Conservation (phyloP, 2,888 invertebrate species). For the Germaria angustata region DNA sequence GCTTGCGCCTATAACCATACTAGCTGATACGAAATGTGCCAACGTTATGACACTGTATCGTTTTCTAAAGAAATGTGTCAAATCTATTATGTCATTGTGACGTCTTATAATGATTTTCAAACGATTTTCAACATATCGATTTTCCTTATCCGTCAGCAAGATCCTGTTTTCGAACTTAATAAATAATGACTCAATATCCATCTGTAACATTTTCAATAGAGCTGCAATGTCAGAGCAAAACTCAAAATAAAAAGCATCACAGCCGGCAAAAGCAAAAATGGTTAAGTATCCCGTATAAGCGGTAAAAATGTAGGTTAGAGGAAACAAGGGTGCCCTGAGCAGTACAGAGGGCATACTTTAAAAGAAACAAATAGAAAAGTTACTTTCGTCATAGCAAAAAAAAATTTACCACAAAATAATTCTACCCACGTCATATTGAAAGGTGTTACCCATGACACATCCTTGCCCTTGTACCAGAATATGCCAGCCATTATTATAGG, state of each 20-base stretch:
- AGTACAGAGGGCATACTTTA: conserved; percentile 71
- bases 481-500: conserved; percentile 70
- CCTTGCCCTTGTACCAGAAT: conserved; percentile 59
- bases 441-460: conserved; percentile 70
- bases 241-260: conserved; percentile 75
- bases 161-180: conserved; percentile 47
- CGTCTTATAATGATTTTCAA: conserved; percentile 68
- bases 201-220: conserved; percentile 69
- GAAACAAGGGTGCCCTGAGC: conserved; percentile 67
- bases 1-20: conserved; percentile 73
- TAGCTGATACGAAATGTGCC: conserved; percentile 74
- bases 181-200: conserved; percentile 69
- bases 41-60: conserved; percentile 72
- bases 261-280: conserved; percentile 74
- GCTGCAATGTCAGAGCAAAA: conserved; percentile 71
- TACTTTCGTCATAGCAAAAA: not conserved
- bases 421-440: conserved; percentile 75
- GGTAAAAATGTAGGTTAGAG: conserved; percentile 71
- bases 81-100: conserved; percentile 71
- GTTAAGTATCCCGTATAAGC: conserved; percentile 74
- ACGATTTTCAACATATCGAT: conserved; percentile 59
- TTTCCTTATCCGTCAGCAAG: conserved; percentile 41
- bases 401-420: not conserved
- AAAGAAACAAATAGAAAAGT: not conserved
- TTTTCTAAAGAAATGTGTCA: conserved; percentile 70